Evolutionary conservation across 1,140 invertebrate species (phyloP).

Genomic region (Zaprionus lachaisei): DNA sequence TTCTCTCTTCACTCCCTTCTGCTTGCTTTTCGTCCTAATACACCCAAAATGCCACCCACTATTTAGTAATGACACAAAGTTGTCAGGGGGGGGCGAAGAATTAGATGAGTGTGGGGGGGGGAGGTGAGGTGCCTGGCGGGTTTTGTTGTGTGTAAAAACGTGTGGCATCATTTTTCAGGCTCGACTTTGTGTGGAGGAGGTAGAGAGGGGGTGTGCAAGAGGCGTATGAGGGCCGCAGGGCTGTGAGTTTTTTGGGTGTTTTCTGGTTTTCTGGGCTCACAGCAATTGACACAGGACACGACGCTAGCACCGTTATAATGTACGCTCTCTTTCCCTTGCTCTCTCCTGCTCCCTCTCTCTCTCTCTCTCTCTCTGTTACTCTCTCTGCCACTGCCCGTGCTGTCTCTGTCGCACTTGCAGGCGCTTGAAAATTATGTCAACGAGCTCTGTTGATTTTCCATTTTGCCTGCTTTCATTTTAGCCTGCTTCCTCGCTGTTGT

Average conservation of each 20-base stretch:
- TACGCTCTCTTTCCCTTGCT: neutral
- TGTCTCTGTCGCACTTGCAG: slow-evolving; percentile 29
- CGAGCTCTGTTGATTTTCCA: slow-evolving; percentile 82
- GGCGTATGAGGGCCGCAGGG: neutral
- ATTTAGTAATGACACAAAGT: slow-evolving; percentile 77
- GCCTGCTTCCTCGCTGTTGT: slow-evolving; percentile 36
- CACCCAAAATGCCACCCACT: slow-evolving; percentile 37
- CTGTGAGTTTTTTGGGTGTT: slow-evolving; percentile 47
- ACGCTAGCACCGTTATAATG: slow-evolving; percentile 33
- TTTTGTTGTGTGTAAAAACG: slow-evolving; percentile 46
- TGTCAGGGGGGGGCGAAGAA: slow-evolving; percentile 6
- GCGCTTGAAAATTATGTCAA: slow-evolving; percentile 82
- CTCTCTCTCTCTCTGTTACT: neutral
- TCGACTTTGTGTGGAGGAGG: slow-evolving; percentile 5
- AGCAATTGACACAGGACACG: slow-evolving; percentile 44
- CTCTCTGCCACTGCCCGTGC: neutral
- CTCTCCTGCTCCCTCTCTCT: neutral
- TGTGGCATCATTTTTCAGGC: slow-evolving; percentile 62
- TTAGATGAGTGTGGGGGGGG: neutral
- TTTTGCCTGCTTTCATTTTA: slow-evolving; percentile 55
- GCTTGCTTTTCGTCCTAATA: neutral
- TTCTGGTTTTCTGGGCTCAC: slow-evolving; percentile 63
- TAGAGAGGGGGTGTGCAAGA: neutral
- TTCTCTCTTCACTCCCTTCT: neutral
- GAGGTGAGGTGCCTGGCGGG: neutral